These are phyloP conservation scores for Coptotermes formosanus DNA, from an alignment of 1,140 invertebrate genomes.

Conservation along the genomic window DNA sequence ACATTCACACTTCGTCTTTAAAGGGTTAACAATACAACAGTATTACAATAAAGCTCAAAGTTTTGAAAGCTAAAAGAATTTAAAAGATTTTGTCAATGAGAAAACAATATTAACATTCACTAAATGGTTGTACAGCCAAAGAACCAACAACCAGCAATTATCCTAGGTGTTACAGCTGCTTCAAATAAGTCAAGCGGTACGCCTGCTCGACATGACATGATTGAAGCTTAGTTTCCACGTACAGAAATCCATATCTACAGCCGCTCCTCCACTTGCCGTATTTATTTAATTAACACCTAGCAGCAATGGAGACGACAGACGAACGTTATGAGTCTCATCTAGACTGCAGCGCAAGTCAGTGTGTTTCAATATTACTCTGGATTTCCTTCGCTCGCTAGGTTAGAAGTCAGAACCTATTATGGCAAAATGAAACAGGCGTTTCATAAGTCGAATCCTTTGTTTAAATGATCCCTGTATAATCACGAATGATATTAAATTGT, in stretches of 20 bases:
- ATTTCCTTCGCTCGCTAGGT: neutral
- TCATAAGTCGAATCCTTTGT: neutral
- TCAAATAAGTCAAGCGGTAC: neutral
- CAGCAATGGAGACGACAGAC: neutral
- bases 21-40: no score
- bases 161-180: neutral
- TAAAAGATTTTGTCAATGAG: no score
- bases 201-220: neutral
- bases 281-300: slow-evolving; percentile 18
- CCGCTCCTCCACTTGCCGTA: neutral
- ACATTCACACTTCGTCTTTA: no score
- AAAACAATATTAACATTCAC: no score
- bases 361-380: neutral
- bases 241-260: neutral
- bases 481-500: slow-evolving; percentile 9
- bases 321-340: neutral
- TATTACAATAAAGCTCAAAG: no score
- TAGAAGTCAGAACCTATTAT: slow-evolving; percentile 6
- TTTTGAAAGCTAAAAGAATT: no score
- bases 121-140: no score
- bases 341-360: neutral
- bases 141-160: no score
- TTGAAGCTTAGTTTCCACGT: neutral
- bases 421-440: neutral
- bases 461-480: slow-evolving; percentile 17